Evolutionary conservation across 2,113 vertebrate species (phyloP).

Genomic region (Cepphus grylle): DNA sequence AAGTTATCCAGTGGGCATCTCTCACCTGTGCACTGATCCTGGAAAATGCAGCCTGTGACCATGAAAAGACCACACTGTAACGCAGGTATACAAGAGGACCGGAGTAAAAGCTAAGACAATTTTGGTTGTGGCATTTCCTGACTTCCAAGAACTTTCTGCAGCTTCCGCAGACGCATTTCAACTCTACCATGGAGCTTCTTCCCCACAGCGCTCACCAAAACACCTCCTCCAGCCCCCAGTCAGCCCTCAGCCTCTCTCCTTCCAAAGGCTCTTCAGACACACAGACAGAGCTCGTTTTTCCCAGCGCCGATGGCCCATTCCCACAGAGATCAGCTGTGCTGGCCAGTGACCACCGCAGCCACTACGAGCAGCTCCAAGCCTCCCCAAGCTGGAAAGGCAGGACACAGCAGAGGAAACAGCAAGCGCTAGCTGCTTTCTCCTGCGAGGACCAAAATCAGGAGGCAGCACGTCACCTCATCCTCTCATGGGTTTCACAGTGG

Average conservation of each 20-base stretch:
- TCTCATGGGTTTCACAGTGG: neutral
- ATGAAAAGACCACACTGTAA: neutral
- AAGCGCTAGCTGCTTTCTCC: neutral
- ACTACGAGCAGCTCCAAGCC: neutral
- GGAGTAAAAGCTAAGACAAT: neutral
- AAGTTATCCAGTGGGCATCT: neutral
- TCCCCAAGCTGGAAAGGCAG: neutral
- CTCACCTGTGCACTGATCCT: neutral
- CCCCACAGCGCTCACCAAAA: neutral
- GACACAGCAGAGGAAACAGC: neutral
- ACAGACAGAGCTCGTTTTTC: neutral
- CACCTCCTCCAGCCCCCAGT: neutral
- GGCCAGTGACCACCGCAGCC: neutral
- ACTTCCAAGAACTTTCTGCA: slow-evolving; percentile 12
- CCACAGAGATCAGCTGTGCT: neutral
- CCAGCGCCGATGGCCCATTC: neutral
- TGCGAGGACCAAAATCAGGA: neutral
- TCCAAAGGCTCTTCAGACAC: neutral
- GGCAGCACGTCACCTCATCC: rapidly evolving
- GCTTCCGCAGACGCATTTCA: neutral
- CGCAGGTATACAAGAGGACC: neutral
- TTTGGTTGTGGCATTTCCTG: neutral
- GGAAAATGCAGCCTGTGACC: neutral
- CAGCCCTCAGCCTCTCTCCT: neutral
- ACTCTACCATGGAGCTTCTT: neutral